Base-by-base conservation (phyloP, 2,888 invertebrate genomes). In the Caenorhabditis doughertyi region DNA sequence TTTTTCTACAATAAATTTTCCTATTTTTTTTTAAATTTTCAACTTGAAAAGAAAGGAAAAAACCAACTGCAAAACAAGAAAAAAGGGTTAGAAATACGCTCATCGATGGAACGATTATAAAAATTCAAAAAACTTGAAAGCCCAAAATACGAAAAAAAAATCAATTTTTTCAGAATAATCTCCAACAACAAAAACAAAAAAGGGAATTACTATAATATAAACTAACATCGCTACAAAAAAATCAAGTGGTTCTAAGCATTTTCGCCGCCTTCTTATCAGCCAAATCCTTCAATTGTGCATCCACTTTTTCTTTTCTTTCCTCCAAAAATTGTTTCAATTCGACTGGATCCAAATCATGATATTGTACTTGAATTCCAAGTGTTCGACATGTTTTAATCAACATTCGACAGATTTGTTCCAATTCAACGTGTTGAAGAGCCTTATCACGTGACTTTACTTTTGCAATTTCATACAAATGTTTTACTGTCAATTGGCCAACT, bases 391-490 rank as follows among this genome's bases (percentile, higher is more conserved):
- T 84, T 72, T 89, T 89, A 16, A 90, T 53, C 18, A 90, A 44
- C 55, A 84, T 76, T 32, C 80, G 73, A 47, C 89, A 90, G 70
- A 89, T 86, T 3, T 84, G 58, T 77, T 90, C 83, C 8, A 91
- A 71, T 4, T 90, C 90, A 9, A 91, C 89, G 21, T 91, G 89
- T 29, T 84, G 81, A 49, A 91, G 83, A 7, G 87, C 87, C 68
- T 89, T 89, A 74, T 91, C 91, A 25, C 84, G 74, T 18, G 87
- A 85, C 93, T 99, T 98, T n/a, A 99, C 95, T 92, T 95, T 94
- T 0, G 99, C 98, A 92, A 99, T 99, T 94, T 99, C 99, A 93
- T 97, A 99, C 16, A 99, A 92, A 93, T 99, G 99, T 92, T 97
- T 98, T 0, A 96, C 91, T 0, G 97, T 96, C 74, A 99, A 94